Evolutionary conservation across 2,797 vertebrate genomes (phyloP), one percentile per base, ranked within the genome.

Genomic region (Limnodromus scolopaceus): DNA sequence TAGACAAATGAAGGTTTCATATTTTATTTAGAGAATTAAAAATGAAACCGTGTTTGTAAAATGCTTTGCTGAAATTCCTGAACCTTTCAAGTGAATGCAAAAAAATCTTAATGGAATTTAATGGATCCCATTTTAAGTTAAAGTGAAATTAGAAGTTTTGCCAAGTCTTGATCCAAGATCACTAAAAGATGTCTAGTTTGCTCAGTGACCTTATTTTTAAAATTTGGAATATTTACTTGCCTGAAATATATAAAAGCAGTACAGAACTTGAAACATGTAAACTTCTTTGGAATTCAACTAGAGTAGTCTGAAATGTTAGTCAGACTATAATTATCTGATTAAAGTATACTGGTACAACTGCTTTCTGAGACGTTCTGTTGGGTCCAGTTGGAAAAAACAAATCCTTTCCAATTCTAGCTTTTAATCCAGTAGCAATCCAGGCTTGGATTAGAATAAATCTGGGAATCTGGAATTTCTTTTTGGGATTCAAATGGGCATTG

Each of bases 11-110:
- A 45, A 2, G 0, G 38, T 36, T 93, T 91, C 17, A 6, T 66
- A 25, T 58, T 92, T 92, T 87, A 36, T 75, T 94, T 78, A 45
- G 38, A 75, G 93, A 93, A 85, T 30, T 24, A 36, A 60, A 90
- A 93, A 82, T 38, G 9, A 93, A 93, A 45, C 41, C 57, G 39
- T 2, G 2, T 38, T 88, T 68, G 46, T 77, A 87, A 82, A 91
- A 87, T 22, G 41, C 30, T 69, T 57, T 68, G 34, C 54, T 78
- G 78, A 87, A 92, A 87, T 74, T 82, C 45, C 53, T 43, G 41
- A 88, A 41, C 49, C 28, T 87, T 88, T 79, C 28, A 72, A 48
- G 51, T 60, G 43, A 82, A 38, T 49, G 28, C 32, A 69, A 39
- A 45, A 32, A 78, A 51, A 30, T 14, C 61, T 57, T 63, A 63